A percentile compares a stretch with the other conserved stretches of the same genome.
Conservation (phyloP, 2,113 vertebrate genomes). For the Rhinoptilus africanus region DNA sequence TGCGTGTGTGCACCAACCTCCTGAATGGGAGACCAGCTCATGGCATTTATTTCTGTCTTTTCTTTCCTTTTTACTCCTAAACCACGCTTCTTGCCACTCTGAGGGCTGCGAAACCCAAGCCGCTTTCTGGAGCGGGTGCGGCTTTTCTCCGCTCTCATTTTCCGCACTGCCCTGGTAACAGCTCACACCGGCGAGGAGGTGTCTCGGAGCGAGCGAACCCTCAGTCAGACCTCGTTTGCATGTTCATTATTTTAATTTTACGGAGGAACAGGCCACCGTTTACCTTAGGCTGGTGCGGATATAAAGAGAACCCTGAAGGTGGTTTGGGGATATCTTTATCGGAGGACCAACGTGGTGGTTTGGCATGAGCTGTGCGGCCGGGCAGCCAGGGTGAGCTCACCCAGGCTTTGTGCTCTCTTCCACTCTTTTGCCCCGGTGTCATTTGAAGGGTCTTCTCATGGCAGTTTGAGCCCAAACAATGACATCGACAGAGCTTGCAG, state of each 20-base stretch:
- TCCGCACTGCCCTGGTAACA: accelerated
- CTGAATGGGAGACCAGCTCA: neutral
- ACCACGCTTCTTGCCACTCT: neutral
- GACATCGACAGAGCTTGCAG: slow-evolving; percentile 46
- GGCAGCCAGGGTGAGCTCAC: neutral
- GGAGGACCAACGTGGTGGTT: neutral
- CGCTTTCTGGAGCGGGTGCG: neutral
- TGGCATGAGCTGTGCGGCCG: neutral
- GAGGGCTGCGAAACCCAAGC: neutral
- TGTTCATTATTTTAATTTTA: neutral
- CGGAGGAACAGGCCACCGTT: accelerated
- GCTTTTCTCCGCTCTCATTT: neutral
- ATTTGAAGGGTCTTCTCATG: slow-evolving; percentile 15
- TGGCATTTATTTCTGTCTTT: neutral
- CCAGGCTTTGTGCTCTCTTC: slow-evolving; percentile 16
- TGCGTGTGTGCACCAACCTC: accelerated
- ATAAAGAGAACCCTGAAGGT: neutral
- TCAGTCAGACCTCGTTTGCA: accelerated
- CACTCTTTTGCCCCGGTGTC: neutral
- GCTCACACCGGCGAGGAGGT: accelerated
- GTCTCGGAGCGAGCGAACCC: neutral
- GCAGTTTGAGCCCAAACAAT: slow-evolving; percentile 55
- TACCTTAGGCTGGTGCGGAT: neutral
- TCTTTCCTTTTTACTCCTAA: neutral
- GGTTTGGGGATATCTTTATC: neutral